phyloP scores from a whole-genome alignment of 1,140 invertebrate species.

The Apis cerana region DNA sequence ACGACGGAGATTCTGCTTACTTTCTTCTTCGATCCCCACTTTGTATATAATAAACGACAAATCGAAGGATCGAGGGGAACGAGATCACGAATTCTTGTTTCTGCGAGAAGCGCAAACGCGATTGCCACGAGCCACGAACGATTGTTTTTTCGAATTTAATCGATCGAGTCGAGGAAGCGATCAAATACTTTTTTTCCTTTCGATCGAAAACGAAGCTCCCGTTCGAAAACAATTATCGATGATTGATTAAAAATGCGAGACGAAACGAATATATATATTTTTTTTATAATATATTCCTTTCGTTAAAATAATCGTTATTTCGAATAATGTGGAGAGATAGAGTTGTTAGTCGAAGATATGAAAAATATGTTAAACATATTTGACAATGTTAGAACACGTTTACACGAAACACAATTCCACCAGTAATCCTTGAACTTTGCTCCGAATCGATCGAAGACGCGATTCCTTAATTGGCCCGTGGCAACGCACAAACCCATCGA shows the following conservation, averaged over 20 bases:
- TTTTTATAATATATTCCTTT: not conserved
- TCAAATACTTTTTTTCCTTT: too few species aligned
- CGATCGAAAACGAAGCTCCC: too few species aligned
- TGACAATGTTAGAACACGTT: not conserved
- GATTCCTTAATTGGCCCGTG: not conserved
- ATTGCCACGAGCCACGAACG: too few species aligned
- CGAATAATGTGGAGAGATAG: not conserved
- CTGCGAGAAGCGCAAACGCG: too few species aligned
- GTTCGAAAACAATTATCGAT: too few species aligned
- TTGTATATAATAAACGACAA: too few species aligned
- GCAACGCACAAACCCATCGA: not conserved
- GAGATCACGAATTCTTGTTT: too few species aligned
- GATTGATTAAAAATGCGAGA: too few species aligned
- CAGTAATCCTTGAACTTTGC: constrained; percentile 13
- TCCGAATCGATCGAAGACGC: not conserved
- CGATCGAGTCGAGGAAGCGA: too few species aligned
- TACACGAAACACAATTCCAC: not conserved
- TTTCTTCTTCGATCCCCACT: not conserved
- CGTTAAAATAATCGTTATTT: not conserved
- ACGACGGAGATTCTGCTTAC: not conserved
- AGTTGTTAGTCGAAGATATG: not conserved
- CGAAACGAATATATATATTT: too few species aligned
- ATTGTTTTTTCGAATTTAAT: too few species aligned
- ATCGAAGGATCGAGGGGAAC: too few species aligned
- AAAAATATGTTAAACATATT: not conserved